Percentiles rank a stretch among this genome's conserved stretches.
These are phyloP conservation scores for Apeltes quadracus DNA, from an alignment of 2,113 vertebrate genomes.

Conservation along the genomic window DNA sequence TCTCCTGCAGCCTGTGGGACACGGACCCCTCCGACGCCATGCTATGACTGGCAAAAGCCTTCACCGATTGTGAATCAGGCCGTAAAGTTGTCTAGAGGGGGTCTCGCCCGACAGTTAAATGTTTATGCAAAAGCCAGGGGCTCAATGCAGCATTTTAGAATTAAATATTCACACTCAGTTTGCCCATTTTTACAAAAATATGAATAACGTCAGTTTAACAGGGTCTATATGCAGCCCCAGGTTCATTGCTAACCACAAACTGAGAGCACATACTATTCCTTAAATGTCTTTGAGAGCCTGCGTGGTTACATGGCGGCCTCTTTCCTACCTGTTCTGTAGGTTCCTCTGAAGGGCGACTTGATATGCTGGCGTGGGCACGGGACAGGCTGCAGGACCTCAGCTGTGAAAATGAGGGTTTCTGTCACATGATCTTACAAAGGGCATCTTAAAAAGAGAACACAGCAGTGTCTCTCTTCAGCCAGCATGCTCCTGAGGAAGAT, in stretches of 20 bases:
- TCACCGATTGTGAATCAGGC: constrained; percentile 37
- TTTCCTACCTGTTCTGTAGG: constrained; percentile 5
- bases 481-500: constrained; percentile 37
- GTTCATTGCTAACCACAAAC: background rate
- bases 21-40: constrained; percentile 59
- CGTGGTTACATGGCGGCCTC: background rate
- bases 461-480: constrained; percentile 53
- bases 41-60: constrained; percentile 66
- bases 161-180: constrained; percentile 3
- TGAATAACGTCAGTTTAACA: background rate
- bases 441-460: constrained; percentile 50
- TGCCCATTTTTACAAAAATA: constrained; percentile 17
- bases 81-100: constrained; percentile 18
- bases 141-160: background rate
- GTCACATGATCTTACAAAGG: constrained; percentile 51
- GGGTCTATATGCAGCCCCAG: constrained; percentile 4
- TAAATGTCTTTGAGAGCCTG: constrained; percentile 11
- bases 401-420: constrained; percentile 25
- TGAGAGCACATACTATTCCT: background rate
- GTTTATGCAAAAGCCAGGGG: background rate
- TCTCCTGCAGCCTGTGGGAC: constrained; percentile 75
- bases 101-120: constrained; percentile 32
- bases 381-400: constrained; percentile 12
- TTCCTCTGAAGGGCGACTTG: constrained; percentile 12
- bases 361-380: constrained; percentile 11